Base-by-base conservation (phyloP, 2,113 vertebrate species). In the Chunga burmeisteri region DNA sequence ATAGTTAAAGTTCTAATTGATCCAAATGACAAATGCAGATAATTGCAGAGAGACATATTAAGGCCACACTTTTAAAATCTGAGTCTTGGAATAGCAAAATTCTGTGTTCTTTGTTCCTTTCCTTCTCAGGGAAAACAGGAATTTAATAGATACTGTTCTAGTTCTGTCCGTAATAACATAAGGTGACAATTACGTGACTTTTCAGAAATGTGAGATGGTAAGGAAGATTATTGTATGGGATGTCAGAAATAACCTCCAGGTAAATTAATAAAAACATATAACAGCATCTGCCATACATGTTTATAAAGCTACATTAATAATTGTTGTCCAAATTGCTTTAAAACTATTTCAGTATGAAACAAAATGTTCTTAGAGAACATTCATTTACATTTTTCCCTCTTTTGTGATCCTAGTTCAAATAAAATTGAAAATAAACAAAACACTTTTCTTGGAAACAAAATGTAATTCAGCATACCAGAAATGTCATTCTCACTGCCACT, bases 391-490 rank as follows among this genome's bases (percentile, higher is more conserved):
- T 90, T 94, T 79, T 42, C 5, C n/a, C 25, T 56, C 61, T 71
- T 80, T 80, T 85, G 32, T 0, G 0, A 81, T 86, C 29, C 23
- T 40, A 40, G 46, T 94, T 90, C 52, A 84, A 86, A 84, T 59
- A 78, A 93, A 90, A 70, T 86, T 81, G n/a, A 80, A 94, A 93
- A 85, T 68, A 95, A 96, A 70, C 62, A 47, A 83, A 92, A 71
- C 38, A 47, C 79, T 93, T 90, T 52, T 6, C 62, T 96, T 78
- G 84, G 77, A 86, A 86, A 47, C 46, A 86, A 34, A 88, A 78
- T 83, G 66, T 81, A 77, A 86, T 77, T 88, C 34, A 30, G 44
- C 81, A 62, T 85, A 58, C 70, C 71, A 92, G 86, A 90, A 91
- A 88, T 55, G 36, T 95, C 85, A 36, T 92, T 94, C 63, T 90